Percentiles rank a stretch among this genome's conserved stretches.
These are phyloP conservation scores for Thereuonema tuberculata DNA, from an alignment of 1,140 invertebrate species.

Conservation along the genomic window DNA sequence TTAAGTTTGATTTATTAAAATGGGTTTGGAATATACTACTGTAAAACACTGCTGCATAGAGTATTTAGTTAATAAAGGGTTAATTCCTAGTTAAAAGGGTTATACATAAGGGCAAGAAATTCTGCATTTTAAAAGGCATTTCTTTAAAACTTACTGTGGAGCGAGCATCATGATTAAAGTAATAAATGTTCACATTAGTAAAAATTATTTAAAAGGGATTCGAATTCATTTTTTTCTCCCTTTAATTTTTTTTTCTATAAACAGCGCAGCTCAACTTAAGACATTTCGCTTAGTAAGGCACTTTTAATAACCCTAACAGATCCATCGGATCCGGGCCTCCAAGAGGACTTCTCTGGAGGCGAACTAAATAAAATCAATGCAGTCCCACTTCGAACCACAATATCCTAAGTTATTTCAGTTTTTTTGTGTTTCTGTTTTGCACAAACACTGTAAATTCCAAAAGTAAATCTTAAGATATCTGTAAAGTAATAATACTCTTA, in stretches of 20 bases:
- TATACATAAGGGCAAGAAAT: background rate
- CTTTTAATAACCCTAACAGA: too few relatives aligned
- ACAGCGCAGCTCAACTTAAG: background rate
- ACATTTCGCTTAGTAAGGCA: background rate
- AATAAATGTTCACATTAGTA: too few relatives aligned
- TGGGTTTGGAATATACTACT: background rate
- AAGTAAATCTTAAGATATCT: background rate
- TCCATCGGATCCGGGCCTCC: background rate
- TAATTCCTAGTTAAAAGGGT: background rate
- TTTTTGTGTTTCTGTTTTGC: background rate
- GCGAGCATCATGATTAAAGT: too few relatives aligned
- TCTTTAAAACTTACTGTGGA: background rate
- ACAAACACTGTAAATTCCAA: background rate
- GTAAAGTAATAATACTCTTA: background rate
- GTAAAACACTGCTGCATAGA: background rate
- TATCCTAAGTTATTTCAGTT: background rate
- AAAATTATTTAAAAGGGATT: background rate
- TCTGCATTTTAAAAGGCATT: background rate
- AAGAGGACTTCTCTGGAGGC: too few relatives aligned
- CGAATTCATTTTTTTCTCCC: background rate
- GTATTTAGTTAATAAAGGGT: background rate
- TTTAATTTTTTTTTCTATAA: background rate
- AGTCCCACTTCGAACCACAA: background rate
- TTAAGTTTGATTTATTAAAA: background rate
- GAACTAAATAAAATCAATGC: background rate